Evolutionary conservation across 1,140 invertebrate genomes (phyloP), one percentile per base, ranked within the genome.

Genomic region (Neodiprion lecontei): DNA sequence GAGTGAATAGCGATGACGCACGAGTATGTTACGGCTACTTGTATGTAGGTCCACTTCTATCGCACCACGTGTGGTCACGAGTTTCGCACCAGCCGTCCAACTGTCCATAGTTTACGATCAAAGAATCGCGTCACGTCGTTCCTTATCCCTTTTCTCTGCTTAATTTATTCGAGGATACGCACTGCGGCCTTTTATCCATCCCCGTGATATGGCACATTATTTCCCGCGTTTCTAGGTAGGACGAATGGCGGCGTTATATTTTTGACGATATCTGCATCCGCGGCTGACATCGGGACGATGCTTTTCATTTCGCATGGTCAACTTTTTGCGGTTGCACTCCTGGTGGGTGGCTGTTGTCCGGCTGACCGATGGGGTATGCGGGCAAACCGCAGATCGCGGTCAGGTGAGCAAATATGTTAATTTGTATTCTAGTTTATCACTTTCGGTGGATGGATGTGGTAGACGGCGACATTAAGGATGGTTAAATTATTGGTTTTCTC

Each of bases 1-100:
- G 79, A 74, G 70, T 79, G 75, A 78, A 78, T 74, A 72, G 72
- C 48, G 68, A 74, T 70, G 78, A 75, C 73, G 70, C 17, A 48
- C 8, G 53, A 61, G 28, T 40, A 14, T 12, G 53, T 61, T 61
- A 61, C n/a, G 53, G 53, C 53, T 61, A 61, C 11, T 11, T 40
- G 28, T 40, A 40, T 40, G 28, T 40, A 3, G 28, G 53, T 61
- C 3, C 28, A 17, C 8, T 40, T 40, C 53, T 61, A 61, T 12
- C 53, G 53, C 11, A 61, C 7, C 53, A 9, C 53, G 14, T 61
- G 53, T 17, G 53, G n/a, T 12, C 53, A 61, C 9, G n/a, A 12
- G n/a, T 17, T 12, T 17, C 11, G 53, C n/a, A 40, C 1, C 5
- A 40, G 28, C 28, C 28, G 5, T 40, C 28, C 28, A 40, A 40